Evolutionary conservation across 1,140 invertebrate species (phyloP), one percentile per base, ranked within the genome.

Genomic region (Cydia strobilella): DNA sequence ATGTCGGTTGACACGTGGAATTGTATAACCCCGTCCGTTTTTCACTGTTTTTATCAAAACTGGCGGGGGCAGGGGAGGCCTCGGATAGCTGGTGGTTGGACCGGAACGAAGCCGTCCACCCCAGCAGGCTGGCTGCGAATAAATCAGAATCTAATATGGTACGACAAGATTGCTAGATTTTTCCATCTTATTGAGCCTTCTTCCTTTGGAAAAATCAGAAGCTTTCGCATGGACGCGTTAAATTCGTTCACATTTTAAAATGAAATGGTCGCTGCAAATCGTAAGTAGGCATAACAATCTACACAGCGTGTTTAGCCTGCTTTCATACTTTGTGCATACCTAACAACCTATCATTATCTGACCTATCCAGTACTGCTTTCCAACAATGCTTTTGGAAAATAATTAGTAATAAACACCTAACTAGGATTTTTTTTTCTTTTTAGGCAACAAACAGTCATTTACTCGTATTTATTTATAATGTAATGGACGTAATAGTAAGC

Each of bases 71-170:
- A 77, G 76, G 81, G 82, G 27, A 80, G 87, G 75, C 87, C 88
- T 79, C 27, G 31, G 31, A 82, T 78, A 9, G 25, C 72, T 87
- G 84, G 90, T 82, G 74, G 69, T 74, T 77, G 75, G 77, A 85
- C 79, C 79, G 81, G 83, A 84, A 86, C 79, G 74, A 76, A 72
- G 77, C 77, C 79, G 88, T 89, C 86, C 90, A 86, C 85, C 87
- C 89, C 80, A 79, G 73, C 69, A 79, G 79, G 77, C 82, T 80
- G 79, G 77, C 79, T 82, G 79, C 79, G 82, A 86, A 92, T 90
- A 92, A 90, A 92, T 90, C 90, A 92, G 84, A 89, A 88, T 89
- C 82, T 90, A 89, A 90, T 88, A 87, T 84, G 80, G 84, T 86
- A 82, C 83, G 84, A 89, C 88, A 87, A 82, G 83, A 90, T 88